Base-by-base conservation (phyloP, 1,140 invertebrate genomes). In the Caenorhabditis remanei region DNA sequence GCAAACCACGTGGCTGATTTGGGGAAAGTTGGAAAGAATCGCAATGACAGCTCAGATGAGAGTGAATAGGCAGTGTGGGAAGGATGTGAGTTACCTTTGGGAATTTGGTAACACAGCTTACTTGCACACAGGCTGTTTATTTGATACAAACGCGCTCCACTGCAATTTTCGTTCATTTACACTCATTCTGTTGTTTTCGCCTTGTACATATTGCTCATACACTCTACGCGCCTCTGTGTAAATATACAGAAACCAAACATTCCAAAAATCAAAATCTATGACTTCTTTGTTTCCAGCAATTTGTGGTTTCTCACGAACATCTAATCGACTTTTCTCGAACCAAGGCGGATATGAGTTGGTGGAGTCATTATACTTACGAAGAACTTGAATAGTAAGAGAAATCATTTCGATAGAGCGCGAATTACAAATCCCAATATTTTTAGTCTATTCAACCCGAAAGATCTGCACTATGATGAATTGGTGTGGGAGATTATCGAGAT, bases 381-480 rank as follows among this genome's bases (percentile, higher is more conserved):
- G 56, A 61, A 61, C 56, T 61, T 61, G 16, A 61, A 61, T 61
- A 53, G 56, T 61, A 61, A 61, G 50, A 2, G 16, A 53, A 53
- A 32, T 1, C 32, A 32, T 32, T 32, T 32, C 32, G 32, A 32
- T 32, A 32, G 32, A 32, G 32, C 32, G 32, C 32, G 32, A 32
- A 1, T 32, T 32, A 32, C 0, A 32, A 0, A 32, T 32, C 0
- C 32, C 32, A 13, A 61, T 9, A 5, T 6, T 61, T 8, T 61
- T 61, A 61, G 56, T 61, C n/a, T 61, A n/a, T 61, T 61, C 56
- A n/a, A 61, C n/a, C 8, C n/a, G 8, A 61, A 61, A 61, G 56
- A 61, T 4, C n/a, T 61, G 19, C n/a, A n/a, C n/a, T 61, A n/a
- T n/a, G 56, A 61, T 61, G 56, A 61, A 21, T 9, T 61, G 19